A percentile compares a stretch with the other conserved stretches of the same genome.
These are phyloP conservation scores for Oryzias dopingdopingensis DNA, from an alignment of 2,797 vertebrate genomes.

Conservation along the genomic window DNA sequence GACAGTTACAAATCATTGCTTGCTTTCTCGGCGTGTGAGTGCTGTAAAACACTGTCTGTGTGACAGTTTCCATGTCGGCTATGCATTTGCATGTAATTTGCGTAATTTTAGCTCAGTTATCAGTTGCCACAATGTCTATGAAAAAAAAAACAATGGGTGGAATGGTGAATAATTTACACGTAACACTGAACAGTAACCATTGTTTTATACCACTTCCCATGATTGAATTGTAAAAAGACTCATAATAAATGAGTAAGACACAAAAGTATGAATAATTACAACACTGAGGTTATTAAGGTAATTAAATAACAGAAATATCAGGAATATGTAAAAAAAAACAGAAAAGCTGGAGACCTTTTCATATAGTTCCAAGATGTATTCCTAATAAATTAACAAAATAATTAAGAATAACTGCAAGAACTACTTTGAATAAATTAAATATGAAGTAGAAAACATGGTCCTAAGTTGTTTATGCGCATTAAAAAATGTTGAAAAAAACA, in stretches of 20 bases:
- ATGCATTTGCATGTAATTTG: conserved; percentile 51
- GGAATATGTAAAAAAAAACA: conserved; percentile 3
- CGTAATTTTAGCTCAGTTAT: conserved; percentile 47
- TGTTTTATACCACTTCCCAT: conserved; percentile 37
- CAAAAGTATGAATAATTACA: conserved; percentile 42
- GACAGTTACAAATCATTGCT: conserved; percentile 50
- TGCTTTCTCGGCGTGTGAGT: conserved; percentile 40
- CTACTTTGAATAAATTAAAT: no score
- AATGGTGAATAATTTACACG: conserved; percentile 17
- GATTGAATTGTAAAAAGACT: conserved; percentile 30
- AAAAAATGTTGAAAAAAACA: no score
- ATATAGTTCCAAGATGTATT: no score
- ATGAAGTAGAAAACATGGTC: no score
- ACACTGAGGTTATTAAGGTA: conserved; percentile 49
- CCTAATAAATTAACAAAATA: no score
- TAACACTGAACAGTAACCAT: conserved; percentile 51
- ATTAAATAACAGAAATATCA: conserved; percentile 23
- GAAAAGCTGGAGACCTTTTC: no score
- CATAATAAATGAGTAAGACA: conserved; percentile 42
- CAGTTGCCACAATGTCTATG: conserved; percentile 33
- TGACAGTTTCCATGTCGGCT: conserved; percentile 30
- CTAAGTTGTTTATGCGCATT: no score
- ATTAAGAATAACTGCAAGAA: no score
- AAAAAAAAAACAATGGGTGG: conserved; percentile 32
- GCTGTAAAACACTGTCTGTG: conserved; percentile 37